phyloP scores from a whole-genome alignment of 1,140 invertebrate species.

The Pseudomyrmex pallidus region DNA sequence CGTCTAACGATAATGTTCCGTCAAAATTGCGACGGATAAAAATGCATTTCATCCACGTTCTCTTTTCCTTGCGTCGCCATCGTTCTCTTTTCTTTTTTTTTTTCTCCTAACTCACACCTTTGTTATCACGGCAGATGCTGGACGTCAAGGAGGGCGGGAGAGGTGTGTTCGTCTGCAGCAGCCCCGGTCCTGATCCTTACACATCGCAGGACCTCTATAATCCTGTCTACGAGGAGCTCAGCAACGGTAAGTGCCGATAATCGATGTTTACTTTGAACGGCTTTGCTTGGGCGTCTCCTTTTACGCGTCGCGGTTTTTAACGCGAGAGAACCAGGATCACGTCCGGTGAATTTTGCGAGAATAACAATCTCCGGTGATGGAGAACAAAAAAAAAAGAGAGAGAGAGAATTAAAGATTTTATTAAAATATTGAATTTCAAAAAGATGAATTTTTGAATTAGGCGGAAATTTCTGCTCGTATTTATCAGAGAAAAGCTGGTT shows the following conservation, averaged over 20 bases:
- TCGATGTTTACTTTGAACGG: constrained; percentile 57
- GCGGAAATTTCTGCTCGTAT: not conserved
- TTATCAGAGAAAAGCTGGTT: not conserved
- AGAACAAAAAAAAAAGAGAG: no score
- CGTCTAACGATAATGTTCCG: not conserved
- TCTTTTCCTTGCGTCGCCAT: not conserved
- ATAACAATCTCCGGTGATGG: not conserved
- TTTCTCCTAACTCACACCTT: constrained; percentile 22
- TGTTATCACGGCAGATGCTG: constrained; percentile 86
- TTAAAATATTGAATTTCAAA: not conserved
- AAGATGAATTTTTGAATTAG: not conserved
- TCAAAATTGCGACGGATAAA: constrained; percentile 17
- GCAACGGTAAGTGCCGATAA: constrained; percentile 84
- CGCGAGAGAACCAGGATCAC: constrained; percentile 11
- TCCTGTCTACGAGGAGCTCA: constrained; percentile 90
- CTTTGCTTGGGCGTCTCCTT: constrained; percentile 31
- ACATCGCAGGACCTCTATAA: constrained; percentile 89
- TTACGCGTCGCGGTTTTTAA: constrained; percentile 46
- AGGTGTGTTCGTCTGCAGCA: constrained; percentile 88
- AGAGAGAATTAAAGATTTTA: not conserved
- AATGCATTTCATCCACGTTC: not conserved
- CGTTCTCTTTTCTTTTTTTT: not conserved
- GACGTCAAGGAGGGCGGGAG: constrained; percentile 85
- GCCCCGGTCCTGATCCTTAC: constrained; percentile 89
- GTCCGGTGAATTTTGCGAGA: constrained; percentile 2